Evolutionary conservation across 2,888 invertebrate genomes (phyloP), one percentile per base, ranked within the genome.

Genomic region (Drosophila longiperda): DNA sequence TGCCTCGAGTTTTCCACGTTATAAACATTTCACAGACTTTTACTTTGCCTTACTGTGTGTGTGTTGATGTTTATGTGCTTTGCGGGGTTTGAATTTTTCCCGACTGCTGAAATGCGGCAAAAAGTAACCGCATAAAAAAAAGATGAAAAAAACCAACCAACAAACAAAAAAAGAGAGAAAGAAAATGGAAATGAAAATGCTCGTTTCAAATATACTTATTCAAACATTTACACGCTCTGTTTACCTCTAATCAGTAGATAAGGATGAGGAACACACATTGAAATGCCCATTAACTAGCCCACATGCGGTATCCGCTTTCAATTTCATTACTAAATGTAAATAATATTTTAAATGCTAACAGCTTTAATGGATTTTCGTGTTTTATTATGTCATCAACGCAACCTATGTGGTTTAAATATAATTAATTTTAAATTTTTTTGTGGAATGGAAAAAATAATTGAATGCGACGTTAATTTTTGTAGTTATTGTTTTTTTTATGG

Each of bases 161-260:
- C 17, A 36, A 36, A 36, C 52, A 36, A 42, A 53, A n/a, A 38
- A 29, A 20, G 52, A 23, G 23, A 20, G 38, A 55, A 38, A 40
- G 45, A 67, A 48, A 53, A 45, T 15, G 40, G 70, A 54, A 75
- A 80, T 69, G 80, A 57, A 78, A 78, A 69, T 66, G 59, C 45
- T 68, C 48, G 52, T 45, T 79, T 77, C 53, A 48, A 63, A 76
- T 61, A 76, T 53, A 33, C 72, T 73, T 73, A 84, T 84, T 84
- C 87, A 89, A 89, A 84, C 87, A 84, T 84, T 89, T 84, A 84
- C 75, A 89, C 89, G 84, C 87, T 84, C 87, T 84, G 84, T 89
- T 84, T 84, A 84, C 87, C 85, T 78, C 87, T 87, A 84, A 84
- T 84, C 84, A 87, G 87, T 84, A 82, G 89, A 87, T 84, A 89